These are phyloP conservation scores for Enteromius treurensis DNA, from an alignment of 2,797 vertebrate species.

Conservation along the genomic window DNA sequence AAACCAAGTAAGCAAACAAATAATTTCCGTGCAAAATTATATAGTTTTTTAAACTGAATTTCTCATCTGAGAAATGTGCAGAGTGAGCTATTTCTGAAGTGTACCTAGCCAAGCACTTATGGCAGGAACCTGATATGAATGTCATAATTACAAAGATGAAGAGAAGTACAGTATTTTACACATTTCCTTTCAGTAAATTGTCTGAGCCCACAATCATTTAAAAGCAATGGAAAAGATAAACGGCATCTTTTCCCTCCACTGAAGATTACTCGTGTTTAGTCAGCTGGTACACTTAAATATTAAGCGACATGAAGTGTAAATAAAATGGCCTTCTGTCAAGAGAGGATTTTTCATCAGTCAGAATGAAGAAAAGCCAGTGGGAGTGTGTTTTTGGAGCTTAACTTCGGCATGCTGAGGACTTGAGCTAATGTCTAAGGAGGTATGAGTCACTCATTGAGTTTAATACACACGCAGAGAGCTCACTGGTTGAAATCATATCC, in stretches of 20 bases:
- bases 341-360: conserved; percentile 15
- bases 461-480: not conserved
- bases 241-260: not conserved
- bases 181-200: conserved; percentile 19
- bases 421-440: conserved; percentile 29
- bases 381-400: conserved; percentile 5
- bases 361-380: not conserved
- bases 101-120: conserved; percentile 2
- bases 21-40: no score
- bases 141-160: conserved; percentile 29
- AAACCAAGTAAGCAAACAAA: not conserved
- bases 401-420: conserved; percentile 28
- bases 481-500: not conserved
- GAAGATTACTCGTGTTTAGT: conserved; percentile 27
- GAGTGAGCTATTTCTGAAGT: conserved; percentile 9
- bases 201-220: conserved; percentile 1
- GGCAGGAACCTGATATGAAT: not conserved
- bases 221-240: not conserved
- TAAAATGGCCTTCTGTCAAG: conserved; percentile 17
- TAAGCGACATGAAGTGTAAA: not conserved
- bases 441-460: conserved; percentile 9
- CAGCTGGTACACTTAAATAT: conserved; percentile 22
- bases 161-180: conserved; percentile 23
- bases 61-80: conserved; percentile 5
- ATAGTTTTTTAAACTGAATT: not conserved